These are phyloP conservation scores for Halcyon malimbica DNA, from an alignment of 2,113 vertebrate species.

Conservation along the genomic window DNA sequence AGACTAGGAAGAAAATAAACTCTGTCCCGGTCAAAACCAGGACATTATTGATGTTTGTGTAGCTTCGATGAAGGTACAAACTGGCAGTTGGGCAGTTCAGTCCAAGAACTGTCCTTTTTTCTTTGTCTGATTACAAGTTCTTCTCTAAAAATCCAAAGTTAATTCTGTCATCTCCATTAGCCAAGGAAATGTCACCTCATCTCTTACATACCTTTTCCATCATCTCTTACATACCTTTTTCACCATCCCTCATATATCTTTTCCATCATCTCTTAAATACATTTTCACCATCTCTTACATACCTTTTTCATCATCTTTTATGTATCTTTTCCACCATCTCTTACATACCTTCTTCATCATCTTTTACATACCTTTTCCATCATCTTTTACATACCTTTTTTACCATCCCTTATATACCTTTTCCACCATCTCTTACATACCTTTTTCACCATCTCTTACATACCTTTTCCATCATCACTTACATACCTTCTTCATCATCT, in stretches of 20 bases:
- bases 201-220: too few relatives aligned
- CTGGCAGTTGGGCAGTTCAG: too few relatives aligned
- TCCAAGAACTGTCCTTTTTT: not conserved
- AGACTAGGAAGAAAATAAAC: not conserved
- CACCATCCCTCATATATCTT: too few relatives aligned
- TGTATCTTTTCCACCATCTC: not conserved
- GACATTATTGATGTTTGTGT: fast-evolving
- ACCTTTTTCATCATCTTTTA: too few relatives aligned
- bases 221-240: too few relatives aligned
- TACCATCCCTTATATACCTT: too few relatives aligned
- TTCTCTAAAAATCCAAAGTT: not conserved
- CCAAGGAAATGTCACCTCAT: not conserved
- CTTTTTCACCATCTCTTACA: not conserved
- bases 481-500: not conserved
- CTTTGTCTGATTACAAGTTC: not conserved
- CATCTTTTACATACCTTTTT: too few relatives aligned
- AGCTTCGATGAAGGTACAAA: not conserved
- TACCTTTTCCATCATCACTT: too few relatives aligned
- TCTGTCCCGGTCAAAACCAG: not conserved
- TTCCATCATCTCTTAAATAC: too few relatives aligned
- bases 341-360: not conserved
- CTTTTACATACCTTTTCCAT: too few relatives aligned
- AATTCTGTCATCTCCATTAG: not conserved
- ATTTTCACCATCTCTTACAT: not conserved
- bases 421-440: too few relatives aligned